A percentile compares a stretch with the other conserved stretches of the same genome.
Conservation (phyloP, 2,797 vertebrate species). For the Falco peregrinus region DNA sequence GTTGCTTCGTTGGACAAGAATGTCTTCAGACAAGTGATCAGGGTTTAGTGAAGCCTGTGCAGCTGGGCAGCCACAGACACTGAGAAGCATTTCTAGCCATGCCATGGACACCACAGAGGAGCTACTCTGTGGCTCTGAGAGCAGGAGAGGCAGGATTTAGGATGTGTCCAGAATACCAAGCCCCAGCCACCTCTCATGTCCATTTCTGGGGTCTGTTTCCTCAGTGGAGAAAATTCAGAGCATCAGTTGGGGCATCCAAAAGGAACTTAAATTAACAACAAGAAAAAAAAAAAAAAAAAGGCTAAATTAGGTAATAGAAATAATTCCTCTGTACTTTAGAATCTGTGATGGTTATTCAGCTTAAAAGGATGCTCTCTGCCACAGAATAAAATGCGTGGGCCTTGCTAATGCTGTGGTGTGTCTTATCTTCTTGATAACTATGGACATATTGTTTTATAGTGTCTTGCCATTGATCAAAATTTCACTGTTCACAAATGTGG, state of each 20-base stretch:
- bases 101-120: background rate
- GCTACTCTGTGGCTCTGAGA: fast-evolving
- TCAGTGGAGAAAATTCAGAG: background rate
- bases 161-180: no score
- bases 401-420: background rate
- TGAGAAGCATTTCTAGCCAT: background rate
- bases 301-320: no score
- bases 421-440: background rate
- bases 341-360: background rate
- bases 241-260: background rate
- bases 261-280: background rate
- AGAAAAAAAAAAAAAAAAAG: background rate
- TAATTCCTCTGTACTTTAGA: background rate
- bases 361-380: background rate
- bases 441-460: background rate
- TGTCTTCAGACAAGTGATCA: background rate
- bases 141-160: background rate
- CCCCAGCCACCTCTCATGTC: background rate
- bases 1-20: background rate
- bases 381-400: background rate
- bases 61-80: background rate
- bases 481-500: background rate
- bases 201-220: background rate
- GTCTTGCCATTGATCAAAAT: background rate
- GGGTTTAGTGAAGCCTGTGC: background rate